phyloP scores from a whole-genome alignment of 2,797 vertebrate genomes.

The Falco naumanni region DNA sequence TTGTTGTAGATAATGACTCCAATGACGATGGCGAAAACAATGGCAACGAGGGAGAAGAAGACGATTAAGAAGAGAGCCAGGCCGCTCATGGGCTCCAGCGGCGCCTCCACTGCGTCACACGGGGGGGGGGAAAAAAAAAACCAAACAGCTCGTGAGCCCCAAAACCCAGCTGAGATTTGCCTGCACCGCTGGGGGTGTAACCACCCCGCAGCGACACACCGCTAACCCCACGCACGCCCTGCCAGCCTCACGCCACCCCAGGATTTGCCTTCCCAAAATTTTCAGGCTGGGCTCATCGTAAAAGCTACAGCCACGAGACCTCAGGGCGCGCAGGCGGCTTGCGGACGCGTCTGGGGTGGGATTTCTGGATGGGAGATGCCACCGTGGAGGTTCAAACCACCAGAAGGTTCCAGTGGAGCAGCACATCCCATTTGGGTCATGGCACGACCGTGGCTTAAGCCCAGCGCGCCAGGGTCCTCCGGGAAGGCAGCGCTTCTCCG shows the following conservation, averaged over 20 bases:
- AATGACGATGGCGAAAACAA: conserved; percentile 88
- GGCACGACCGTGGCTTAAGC: rapidly evolving
- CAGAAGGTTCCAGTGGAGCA: rapidly evolving
- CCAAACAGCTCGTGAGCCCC: rapidly evolving
- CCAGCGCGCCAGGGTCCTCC: rapidly evolving
- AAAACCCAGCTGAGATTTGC: background rate
- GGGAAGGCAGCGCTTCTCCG: background rate
- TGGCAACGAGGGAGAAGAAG: conserved; percentile 91
- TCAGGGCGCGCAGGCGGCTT: background rate
- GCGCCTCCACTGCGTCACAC: conserved; percentile 70
- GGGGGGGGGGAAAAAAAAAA: background rate
- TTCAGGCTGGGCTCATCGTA: rapidly evolving
- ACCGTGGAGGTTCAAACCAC: background rate
- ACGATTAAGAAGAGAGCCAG: conserved; percentile 89
- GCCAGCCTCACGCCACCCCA: background rate
- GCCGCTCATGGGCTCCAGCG: conserved; percentile 84
- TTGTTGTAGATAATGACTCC: conserved; percentile 91
- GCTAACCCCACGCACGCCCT: rapidly evolving
- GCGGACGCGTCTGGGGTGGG: rapidly evolving
- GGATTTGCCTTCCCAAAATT: background rate
- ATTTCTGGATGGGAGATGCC: background rate
- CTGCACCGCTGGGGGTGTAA: background rate
- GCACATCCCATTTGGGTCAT: background rate
- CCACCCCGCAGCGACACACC: background rate
- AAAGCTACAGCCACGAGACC: background rate